phyloP scores from a whole-genome alignment of 2,113 vertebrate genomes.

The Forbesichthys agassizii region DNA sequence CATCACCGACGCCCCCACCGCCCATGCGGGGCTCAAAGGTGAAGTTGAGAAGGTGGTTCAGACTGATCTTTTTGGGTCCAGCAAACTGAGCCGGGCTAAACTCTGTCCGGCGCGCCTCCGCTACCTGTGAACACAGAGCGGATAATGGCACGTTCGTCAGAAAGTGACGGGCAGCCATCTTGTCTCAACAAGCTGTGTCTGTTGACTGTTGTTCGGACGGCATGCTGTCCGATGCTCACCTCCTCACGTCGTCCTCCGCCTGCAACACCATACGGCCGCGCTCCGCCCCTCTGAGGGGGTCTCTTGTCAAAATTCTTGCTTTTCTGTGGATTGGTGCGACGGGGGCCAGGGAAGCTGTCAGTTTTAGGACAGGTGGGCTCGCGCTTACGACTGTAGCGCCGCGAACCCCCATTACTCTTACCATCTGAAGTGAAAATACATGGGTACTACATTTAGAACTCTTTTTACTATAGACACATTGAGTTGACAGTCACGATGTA shows the following conservation, averaged over 20 bases:
- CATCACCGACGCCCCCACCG: conserved; percentile 80
- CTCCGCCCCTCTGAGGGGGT: conserved; percentile 91
- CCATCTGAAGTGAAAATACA: conserved; percentile 79
- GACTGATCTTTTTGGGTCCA: conserved; percentile 97
- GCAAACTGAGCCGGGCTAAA: conserved; percentile 98
- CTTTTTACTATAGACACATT: background rate
- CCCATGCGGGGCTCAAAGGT: conserved; percentile 97
- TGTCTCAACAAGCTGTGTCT: background rate
- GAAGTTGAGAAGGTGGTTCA: conserved; percentile 98
- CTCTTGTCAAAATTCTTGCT: conserved; percentile 99
- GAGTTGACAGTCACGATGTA: background rate
- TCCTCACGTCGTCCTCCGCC: conserved; percentile 98
- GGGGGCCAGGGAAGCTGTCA: conserved; percentile 87
- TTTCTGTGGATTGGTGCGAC: conserved; percentile 98
- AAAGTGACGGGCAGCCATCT: background rate
- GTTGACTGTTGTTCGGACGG: no score
- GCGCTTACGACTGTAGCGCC: conserved; percentile 91
- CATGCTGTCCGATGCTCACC: conserved; percentile 71
- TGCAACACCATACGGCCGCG: conserved; percentile 84
- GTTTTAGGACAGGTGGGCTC: conserved; percentile 91
- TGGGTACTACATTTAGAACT: background rate
- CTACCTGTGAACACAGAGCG: conserved; percentile 82
- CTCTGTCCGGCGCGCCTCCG: conserved; percentile 94
- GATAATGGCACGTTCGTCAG: background rate
- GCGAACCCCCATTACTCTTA: conserved; percentile 90